Evolutionary conservation across 2,888 invertebrate genomes (phyloP).

Genomic region (Caenorhabditis sp.): DNA sequence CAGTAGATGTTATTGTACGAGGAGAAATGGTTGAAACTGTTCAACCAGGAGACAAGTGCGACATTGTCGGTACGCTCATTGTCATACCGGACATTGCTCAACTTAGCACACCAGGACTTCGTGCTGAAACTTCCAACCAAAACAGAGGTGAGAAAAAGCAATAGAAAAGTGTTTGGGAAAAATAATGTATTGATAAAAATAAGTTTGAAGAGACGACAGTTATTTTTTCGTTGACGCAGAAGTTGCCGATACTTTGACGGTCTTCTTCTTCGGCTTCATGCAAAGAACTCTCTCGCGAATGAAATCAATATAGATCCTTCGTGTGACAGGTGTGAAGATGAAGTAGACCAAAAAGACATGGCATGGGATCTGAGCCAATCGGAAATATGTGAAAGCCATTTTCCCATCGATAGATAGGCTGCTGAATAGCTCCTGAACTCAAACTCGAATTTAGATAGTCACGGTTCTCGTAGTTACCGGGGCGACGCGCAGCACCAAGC

Average conservation of each 20-base stretch:
- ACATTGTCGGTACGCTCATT: conserved; percentile 96
- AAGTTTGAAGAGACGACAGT: not conserved
- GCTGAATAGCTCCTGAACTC: conserved; percentile 40
- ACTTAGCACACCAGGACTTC: conserved; percentile 89
- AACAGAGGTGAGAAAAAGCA: conserved; percentile 50
- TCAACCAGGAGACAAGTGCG: conserved; percentile 92
- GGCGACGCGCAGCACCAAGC: conserved; percentile 41
- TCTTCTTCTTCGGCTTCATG: conserved; percentile 44
- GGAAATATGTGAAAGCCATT: conserved; percentile 53
- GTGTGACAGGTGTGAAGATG: conserved; percentile 50
- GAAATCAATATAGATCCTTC: conserved; percentile 48
- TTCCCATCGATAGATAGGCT: conserved; percentile 39
- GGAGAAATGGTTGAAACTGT: conserved; percentile 97
- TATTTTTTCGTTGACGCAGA: conserved; percentile 13
- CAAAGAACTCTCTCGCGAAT: conserved; percentile 24
- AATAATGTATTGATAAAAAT: not conserved
- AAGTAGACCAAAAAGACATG: conserved; percentile 53
- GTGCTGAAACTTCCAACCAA: conserved; percentile 56
- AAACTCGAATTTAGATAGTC: not conserved
- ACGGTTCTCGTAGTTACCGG: conserved; percentile 13
- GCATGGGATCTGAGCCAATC: conserved; percentile 47
- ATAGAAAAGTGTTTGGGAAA: not conserved
- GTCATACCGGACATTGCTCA: conserved; percentile 97
- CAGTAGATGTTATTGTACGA: conserved; percentile 93
- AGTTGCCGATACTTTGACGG: conserved; percentile 36